phyloP scores from a whole-genome alignment of 2,888 invertebrate genomes.

The Tanypteryx hageni region DNA sequence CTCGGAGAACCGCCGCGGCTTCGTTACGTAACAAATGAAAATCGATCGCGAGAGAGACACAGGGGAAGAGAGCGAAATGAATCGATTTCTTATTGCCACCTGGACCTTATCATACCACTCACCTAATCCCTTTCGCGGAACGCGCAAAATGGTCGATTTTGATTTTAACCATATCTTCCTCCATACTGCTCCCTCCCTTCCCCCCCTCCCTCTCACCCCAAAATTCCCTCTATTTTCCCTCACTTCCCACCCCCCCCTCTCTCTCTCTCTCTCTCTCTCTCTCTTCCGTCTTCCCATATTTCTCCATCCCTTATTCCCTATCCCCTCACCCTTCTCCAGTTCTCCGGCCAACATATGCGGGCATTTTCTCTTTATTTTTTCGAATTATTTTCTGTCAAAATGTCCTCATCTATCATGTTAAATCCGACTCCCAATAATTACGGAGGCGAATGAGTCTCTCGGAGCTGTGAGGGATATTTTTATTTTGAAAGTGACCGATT shows the following conservation, averaged over 20 bases:
- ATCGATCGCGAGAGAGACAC: background rate
- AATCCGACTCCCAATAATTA: conserved; percentile 58
- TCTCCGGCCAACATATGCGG: background rate
- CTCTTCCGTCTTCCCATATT: background rate
- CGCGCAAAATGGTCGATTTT: background rate
- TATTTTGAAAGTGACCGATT: no score
- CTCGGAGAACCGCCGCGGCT: background rate
- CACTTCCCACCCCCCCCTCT: background rate
- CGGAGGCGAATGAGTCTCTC: conserved; percentile 55
- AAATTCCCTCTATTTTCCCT: background rate
- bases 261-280: background rate
- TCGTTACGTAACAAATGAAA: background rate
- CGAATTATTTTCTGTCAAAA: conserved; percentile 63
- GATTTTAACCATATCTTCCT: background rate
- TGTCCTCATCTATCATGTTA: conserved; percentile 52
- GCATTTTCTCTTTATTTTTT: conserved; percentile 48
- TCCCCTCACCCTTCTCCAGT: background rate
- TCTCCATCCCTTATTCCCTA: no score
- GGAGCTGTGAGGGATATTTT: background rate
- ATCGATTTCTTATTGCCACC: background rate
- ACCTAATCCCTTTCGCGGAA: background rate
- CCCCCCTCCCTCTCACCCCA: background rate
- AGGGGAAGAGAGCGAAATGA: background rate
- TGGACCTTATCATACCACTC: background rate
- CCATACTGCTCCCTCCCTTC: background rate